Percentiles rank a stretch among this genome's conserved stretches.
Conservation (phyloP, 2,888 invertebrate species). For the Junonia oenone region DNA sequence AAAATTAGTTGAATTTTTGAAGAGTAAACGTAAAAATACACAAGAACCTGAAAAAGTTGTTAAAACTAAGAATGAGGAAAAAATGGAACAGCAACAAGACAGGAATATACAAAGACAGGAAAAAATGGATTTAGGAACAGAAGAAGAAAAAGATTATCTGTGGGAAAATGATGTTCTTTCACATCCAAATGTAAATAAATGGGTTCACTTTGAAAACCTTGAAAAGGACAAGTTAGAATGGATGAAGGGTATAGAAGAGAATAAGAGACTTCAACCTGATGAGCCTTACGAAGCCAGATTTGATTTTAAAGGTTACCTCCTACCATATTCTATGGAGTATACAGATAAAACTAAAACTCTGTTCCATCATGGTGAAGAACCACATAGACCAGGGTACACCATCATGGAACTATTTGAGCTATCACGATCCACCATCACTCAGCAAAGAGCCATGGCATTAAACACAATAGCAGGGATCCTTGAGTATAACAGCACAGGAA, state of each 20-base stretch:
- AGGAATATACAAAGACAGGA: no score
- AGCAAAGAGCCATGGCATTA: slow-evolving; percentile 90
- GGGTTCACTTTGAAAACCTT: slow-evolving; percentile 91
- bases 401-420: slow-evolving; percentile 92
- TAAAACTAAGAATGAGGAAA: no score
- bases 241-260: slow-evolving; percentile 85
- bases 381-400: slow-evolving; percentile 93
- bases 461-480: slow-evolving; percentile 89
- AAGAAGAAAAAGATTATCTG: slow-evolving; percentile 40
- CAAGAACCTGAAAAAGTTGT: slow-evolving; percentile 19
- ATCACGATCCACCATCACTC: slow-evolving; percentile 86
- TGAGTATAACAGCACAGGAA: slow-evolving; percentile 85
- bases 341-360: slow-evolving; percentile 80
- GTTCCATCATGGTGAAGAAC: slow-evolving; percentile 96
- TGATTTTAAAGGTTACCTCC: slow-evolving; percentile 88
- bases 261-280: slow-evolving; percentile 75
- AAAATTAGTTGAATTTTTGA: slow-evolving; percentile 83
- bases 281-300: slow-evolving; percentile 89
- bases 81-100: no score
- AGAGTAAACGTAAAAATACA: slow-evolving; percentile 48
- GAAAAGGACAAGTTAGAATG: slow-evolving; percentile 93
- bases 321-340: slow-evolving; percentile 84
- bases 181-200: slow-evolving; percentile 82
- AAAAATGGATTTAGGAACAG: slow-evolving; percentile 47
- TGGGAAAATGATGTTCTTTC: slow-evolving; percentile 80